These are phyloP conservation scores for Sandelia bainsii DNA, from an alignment of 2,797 vertebrate genomes.

Conservation along the genomic window DNA sequence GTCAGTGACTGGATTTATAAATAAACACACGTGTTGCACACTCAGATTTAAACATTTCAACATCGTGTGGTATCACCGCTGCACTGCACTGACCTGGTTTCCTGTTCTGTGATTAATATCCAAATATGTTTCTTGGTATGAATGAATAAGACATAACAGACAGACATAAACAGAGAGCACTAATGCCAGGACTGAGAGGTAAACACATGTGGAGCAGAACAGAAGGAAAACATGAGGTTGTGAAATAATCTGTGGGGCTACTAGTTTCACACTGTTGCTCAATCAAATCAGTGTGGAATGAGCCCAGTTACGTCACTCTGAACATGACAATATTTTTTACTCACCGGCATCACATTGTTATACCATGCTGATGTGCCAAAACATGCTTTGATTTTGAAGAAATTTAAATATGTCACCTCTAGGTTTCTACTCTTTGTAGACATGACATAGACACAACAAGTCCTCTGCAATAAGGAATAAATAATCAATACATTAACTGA, in stretches of 20 bases:
- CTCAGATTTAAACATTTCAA: conserved; percentile 40
- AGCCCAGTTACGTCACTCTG: conserved; percentile 57
- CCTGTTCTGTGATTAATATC: conserved; percentile 34
- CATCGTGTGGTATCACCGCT: conserved; percentile 26
- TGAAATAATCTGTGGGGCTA: conserved; percentile 56
- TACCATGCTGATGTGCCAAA: background rate
- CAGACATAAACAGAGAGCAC: conserved; percentile 14
- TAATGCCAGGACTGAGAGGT: conserved; percentile 8
- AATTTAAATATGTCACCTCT: no score
- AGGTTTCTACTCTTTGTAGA: background rate
- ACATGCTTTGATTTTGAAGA: background rate
- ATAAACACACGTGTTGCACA: conserved; percentile 48
- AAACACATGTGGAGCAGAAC: conserved; percentile 56
- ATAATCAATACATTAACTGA: background rate
- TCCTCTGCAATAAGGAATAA: background rate
- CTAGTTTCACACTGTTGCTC: conserved; percentile 60
- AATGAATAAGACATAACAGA: conserved; percentile 18
- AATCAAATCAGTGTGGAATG: conserved; percentile 47
- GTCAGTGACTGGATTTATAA: conserved; percentile 34
- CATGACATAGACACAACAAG: background rate
- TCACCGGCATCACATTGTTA: conserved; percentile 12
- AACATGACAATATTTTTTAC: conserved; percentile 21
- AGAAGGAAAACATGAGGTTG: conserved; percentile 61
- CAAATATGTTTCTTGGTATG: conserved; percentile 22
- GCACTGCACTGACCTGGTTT: conserved; percentile 45